phyloP scores from a whole-genome alignment of 1,140 invertebrate genomes.

The Leptestheria dahalacensis region DNA sequence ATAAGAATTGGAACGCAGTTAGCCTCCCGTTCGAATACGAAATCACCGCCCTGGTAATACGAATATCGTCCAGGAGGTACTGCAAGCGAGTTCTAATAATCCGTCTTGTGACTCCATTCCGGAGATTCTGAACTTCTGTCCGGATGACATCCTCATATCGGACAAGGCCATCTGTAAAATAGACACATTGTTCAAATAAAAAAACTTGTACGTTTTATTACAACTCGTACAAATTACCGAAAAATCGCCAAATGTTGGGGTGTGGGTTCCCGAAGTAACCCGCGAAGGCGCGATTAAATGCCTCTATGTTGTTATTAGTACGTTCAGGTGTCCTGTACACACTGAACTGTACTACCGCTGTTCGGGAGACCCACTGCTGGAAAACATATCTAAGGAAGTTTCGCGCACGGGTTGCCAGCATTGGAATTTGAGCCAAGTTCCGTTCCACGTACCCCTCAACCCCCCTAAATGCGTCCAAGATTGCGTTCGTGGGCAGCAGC shows the following conservation, averaged over 20 bases:
- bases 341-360: background rate
- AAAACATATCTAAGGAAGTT: background rate
- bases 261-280: background rate
- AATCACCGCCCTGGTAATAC: no score
- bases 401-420: no score
- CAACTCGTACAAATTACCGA: background rate
- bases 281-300: background rate
- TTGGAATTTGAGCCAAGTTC: background rate
- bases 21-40: no score
- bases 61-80: no score
- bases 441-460: background rate
- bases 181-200: background rate
- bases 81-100: no score
- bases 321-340: background rate
- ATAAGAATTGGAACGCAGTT: no score
- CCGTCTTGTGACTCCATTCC: no score
- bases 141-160: background rate
- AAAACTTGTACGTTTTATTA: background rate
- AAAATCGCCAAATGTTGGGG: background rate
- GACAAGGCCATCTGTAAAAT: background rate
- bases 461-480: background rate
- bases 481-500: background rate
- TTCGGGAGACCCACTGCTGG: background rate
- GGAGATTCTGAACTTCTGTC: no score
- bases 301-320: background rate